Conservation (phyloP, 1,140 invertebrate species). For the Mercenaria mercenaria region DNA sequence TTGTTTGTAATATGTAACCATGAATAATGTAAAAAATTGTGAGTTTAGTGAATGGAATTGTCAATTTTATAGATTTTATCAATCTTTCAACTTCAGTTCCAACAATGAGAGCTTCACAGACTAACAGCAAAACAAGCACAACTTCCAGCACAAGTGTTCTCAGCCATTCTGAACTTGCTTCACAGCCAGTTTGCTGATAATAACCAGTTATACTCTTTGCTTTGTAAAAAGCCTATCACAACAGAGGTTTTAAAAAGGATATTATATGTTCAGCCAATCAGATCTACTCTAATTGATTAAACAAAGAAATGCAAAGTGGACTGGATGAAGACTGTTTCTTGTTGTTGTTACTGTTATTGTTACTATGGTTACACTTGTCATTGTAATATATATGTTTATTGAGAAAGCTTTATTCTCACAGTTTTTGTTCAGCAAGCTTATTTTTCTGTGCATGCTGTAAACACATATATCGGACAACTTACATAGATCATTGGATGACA, state of each 20-base stretch:
- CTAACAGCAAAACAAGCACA: neutral
- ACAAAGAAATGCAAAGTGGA: neutral
- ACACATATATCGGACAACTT: neutral
- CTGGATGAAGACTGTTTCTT: neutral
- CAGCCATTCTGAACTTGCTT: conserved; percentile 35
- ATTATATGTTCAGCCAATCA: neutral
- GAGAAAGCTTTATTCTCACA: neutral
- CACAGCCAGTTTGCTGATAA: conserved; percentile 54
- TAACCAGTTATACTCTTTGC: neutral
- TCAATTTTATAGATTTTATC: no score
- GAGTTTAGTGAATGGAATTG: no score
- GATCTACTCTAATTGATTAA: neutral
- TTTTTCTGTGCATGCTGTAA: neutral
- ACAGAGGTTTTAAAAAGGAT: neutral
- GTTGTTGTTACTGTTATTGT: conserved; percentile 14
- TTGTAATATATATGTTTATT: neutral
- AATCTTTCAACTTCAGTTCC: conserved; percentile 36
- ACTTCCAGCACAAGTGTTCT: conserved; percentile 20
- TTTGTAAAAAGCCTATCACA: neutral
- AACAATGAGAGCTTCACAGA: conserved; percentile 36
- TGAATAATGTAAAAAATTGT: no score
- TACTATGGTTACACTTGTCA: neutral
- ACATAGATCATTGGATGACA: neutral
- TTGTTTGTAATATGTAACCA: no score
- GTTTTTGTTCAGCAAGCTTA: neutral